Evolutionary conservation across 2,888 invertebrate species (phyloP), one percentile per base, ranked within the genome.

Genomic region (Exephanes ischioxanthus): DNA sequence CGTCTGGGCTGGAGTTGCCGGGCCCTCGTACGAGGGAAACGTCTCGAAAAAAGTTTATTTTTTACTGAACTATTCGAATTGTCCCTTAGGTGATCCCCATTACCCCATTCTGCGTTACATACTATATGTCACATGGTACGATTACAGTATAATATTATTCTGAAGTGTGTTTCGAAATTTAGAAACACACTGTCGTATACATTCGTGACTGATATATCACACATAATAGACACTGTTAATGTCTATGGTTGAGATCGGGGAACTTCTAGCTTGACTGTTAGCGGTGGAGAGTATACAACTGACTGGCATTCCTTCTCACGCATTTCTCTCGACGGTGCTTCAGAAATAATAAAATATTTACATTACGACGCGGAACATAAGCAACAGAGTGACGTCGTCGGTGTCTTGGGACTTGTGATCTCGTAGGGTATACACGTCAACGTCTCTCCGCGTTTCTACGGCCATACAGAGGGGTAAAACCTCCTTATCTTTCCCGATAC

Each of bases 311-410:
- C 71, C 72, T 80, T 80, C 80, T 80, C 80, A 80, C 80, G 80
- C 71, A 41, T 72, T 53, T 48, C 71, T 80, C 80, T 66, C 26
- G 63, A 80, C 80, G 72, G 19, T 51, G 37, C 71, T 80, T 80
- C 66, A 80, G 80, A 80, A 80, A 72, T 80, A 72, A 72, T 80
- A 71, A 80, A 80, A 80, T 80, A 80, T 80, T 80, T 80, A 80
- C 80, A 63, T 80, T 80, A 63, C 30, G 14, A 63, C 80, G 51
- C 53, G 53, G 72, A 51, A 80, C 63, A 51, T 45, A 72, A 80
- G 66, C 80, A 71, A 72, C 71, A 51, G 53, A 66, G 71, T 14
- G 51, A 71, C 53, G 58, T 78, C 55, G 58, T 70, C 48, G 45
- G 63, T 63, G 63, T 75, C 22, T 48, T 48, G 30, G 14, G 16